A percentile compares a stretch with the other conserved stretches of the same genome.
Conservation (phyloP, 2,888 invertebrate genomes). For the Protophormia terraenovae region DNA sequence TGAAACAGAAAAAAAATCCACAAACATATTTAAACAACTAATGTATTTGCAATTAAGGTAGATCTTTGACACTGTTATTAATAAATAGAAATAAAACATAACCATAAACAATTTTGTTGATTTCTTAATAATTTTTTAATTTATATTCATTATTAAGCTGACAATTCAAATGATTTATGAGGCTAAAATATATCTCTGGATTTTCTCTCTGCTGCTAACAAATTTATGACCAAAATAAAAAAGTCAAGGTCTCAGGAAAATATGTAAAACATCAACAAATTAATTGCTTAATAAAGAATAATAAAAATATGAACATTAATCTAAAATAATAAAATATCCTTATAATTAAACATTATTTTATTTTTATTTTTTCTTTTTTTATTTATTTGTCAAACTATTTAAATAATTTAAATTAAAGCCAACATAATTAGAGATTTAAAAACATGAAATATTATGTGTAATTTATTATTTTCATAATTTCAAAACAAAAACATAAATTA, state of each 20-base stretch:
- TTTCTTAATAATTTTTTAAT: slow-evolving; percentile 15
- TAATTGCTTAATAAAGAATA: neutral
- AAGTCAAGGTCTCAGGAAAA: slow-evolving; percentile 20
- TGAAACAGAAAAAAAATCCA: neutral
- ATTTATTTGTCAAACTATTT: too few species aligned
- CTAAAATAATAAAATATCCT: neutral
- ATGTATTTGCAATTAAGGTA: neutral
- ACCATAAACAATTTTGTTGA: neutral
- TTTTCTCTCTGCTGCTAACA: neutral
- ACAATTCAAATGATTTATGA: slow-evolving; percentile 54
- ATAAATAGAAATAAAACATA: neutral
- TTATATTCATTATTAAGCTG: slow-evolving; percentile 33
- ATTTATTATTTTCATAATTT: neutral
- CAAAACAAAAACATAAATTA: slow-evolving; percentile 53
- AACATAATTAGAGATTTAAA: neutral
- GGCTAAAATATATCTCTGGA: neutral
- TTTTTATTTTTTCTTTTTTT: too few species aligned
- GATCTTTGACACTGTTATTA: neutral
- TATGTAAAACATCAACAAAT: slow-evolving; percentile 5
- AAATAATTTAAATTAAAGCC: neutral
- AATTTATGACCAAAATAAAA: neutral
- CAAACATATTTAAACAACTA: neutral
- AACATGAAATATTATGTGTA: neutral
- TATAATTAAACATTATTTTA: neutral
- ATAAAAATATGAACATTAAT: neutral